Evolutionary conservation across 2,888 invertebrate species (phyloP).

Genomic region (Melipona bicolor): DNA sequence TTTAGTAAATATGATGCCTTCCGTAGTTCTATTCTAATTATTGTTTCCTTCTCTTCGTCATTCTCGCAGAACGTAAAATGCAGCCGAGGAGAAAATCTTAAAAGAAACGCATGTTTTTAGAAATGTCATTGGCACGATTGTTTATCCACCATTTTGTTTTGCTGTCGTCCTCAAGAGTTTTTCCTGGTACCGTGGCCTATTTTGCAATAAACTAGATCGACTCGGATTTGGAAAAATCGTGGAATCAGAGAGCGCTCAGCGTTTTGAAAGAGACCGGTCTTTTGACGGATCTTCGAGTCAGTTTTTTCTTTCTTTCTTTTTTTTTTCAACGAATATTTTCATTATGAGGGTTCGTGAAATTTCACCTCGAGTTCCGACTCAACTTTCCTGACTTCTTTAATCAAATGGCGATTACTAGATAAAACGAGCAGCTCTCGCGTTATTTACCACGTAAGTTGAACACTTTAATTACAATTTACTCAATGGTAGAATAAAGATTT

Average conservation of each 20-base stretch:
- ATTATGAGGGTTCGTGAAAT: constrained; percentile 76
- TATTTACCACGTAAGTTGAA: constrained; percentile 71
- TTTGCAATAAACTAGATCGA: constrained; percentile 66
- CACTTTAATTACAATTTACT: not conserved
- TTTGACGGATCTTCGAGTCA: constrained; percentile 6
- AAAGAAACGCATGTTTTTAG: constrained; percentile 65
- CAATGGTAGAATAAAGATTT: not conserved
- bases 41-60: not conserved
- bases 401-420: constrained; percentile 78
- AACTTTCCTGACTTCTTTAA: constrained; percentile 79
- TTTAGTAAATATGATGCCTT: not conserved
- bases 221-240: constrained; percentile 44
- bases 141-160: constrained; percentile 80
- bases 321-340: constrained; percentile 10
- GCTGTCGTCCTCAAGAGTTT: constrained; percentile 72
- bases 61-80: not conserved
- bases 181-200: constrained; percentile 70
- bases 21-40: not conserved
- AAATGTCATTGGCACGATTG: constrained; percentile 72
- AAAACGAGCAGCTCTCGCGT: constrained; percentile 69
- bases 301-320: not conserved
- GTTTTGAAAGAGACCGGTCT: constrained; percentile 3
- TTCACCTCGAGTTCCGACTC: constrained; percentile 74
- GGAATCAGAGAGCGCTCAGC: constrained; percentile 23
- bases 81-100: not conserved